Evolutionary conservation across 2,888 invertebrate genomes (phyloP).

Genomic region (Andrena bicolor): DNA sequence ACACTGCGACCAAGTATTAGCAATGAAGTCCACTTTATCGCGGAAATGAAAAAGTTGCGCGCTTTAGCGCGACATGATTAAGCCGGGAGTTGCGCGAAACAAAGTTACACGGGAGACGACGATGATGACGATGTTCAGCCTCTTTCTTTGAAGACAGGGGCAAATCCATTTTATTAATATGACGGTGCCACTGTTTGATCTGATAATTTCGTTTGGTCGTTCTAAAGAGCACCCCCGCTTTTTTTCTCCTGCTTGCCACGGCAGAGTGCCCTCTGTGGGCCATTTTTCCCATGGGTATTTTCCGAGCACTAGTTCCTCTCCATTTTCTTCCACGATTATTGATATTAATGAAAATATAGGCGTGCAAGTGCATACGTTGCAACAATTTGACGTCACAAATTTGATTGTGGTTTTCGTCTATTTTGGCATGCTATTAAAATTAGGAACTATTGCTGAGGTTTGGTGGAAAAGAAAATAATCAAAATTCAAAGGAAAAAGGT

Average conservation of each 20-base stretch:
- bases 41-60: conserved; percentile 78
- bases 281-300: conserved; percentile 34
- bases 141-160: conserved; percentile 58
- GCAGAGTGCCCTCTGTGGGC: conserved; percentile 42
- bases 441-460: background rate
- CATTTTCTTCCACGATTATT: conserved; percentile 28
- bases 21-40: conserved; percentile 63
- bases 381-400: background rate
- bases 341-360: conserved; percentile 25
- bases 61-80: conserved; percentile 78
- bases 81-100: conserved; percentile 77
- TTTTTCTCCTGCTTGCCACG: conserved; percentile 46
- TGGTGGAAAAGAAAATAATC: too few relatives aligned
- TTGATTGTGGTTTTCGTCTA: background rate
- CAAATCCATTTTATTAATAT: conserved; percentile 82
- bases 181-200: conserved; percentile 80
- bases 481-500: too few relatives aligned
- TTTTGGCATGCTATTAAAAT: background rate
- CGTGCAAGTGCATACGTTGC: background rate
- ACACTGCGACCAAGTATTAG: conserved; percentile 8
- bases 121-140: conserved; percentile 47
- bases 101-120: conserved; percentile 73
- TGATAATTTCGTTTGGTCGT: conserved; percentile 78
- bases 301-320: conserved; percentile 22
- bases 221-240: conserved; percentile 64